phyloP scores from a whole-genome alignment of 2,113 vertebrate genomes.

The Grammomys dolichurus region DNA sequence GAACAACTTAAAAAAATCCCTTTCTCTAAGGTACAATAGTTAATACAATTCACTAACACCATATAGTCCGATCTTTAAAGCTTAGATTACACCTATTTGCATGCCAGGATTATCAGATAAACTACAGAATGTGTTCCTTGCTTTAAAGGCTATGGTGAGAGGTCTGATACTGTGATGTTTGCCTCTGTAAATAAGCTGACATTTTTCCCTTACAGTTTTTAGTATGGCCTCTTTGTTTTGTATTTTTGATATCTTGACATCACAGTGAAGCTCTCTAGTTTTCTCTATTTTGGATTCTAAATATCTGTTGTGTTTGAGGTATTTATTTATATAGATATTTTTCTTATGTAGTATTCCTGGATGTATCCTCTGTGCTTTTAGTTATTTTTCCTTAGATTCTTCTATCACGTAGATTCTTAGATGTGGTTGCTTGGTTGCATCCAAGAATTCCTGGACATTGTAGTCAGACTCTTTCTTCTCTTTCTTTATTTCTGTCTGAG shows the following conservation, averaged over 20 bases:
- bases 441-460: not conserved
- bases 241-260: not conserved
- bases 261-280: not conserved
- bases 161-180: not conserved
- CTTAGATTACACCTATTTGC: conserved; percentile 25
- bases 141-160: not conserved
- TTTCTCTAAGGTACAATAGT: conserved; percentile 28
- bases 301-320: not conserved
- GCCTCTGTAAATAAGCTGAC: not conserved
- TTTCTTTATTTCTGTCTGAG: not conserved
- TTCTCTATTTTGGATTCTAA: not conserved
- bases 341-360: no score
- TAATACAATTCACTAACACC: not conserved
- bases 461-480: no score
- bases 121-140: not conserved
- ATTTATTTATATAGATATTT: not conserved
- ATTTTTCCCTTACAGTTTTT: not conserved
- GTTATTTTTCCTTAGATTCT: not conserved
- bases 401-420: not conserved
- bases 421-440: not conserved
- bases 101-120: not conserved
- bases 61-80: not conserved
- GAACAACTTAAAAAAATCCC: not conserved
- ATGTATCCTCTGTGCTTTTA: not conserved
- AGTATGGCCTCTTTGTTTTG: not conserved